Evolutionary conservation across 2,888 invertebrate genomes (phyloP).

Genomic region (Eudemis profundana): DNA sequence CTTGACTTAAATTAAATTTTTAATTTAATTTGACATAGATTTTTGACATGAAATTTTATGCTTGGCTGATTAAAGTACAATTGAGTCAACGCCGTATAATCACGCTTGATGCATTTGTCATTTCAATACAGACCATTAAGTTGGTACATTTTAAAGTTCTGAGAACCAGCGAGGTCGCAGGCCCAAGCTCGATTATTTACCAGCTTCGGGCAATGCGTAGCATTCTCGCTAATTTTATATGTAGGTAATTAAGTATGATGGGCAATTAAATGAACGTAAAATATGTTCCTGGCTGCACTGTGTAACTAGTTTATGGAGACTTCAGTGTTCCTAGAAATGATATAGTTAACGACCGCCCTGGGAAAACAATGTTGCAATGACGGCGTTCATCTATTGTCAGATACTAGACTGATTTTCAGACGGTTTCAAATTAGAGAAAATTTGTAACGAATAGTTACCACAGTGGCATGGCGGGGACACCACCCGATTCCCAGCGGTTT

Average conservation of each 20-base stretch:
- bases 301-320: slow-evolving; percentile 30
- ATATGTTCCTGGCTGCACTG: slow-evolving; percentile 37
- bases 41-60: no score
- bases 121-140: slow-evolving; percentile 31
- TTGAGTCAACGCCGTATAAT: slow-evolving; percentile 7
- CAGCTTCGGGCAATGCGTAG: slow-evolving; percentile 30
- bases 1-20: no score
- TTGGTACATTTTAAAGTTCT: slow-evolving; percentile 29
- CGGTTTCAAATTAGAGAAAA: no score
- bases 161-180: slow-evolving; percentile 22
- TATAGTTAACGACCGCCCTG: background rate
- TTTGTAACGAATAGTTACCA: no score
- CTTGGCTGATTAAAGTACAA: background rate
- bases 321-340: slow-evolving; percentile 17
- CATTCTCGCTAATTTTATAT: slow-evolving; percentile 37
- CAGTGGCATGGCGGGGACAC: no score
- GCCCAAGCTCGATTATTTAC: slow-evolving; percentile 26
- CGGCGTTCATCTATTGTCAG: background rate
- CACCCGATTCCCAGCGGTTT: no score
- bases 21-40: no score
- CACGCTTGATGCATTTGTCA: slow-evolving; percentile 34
- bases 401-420: no score
- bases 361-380: slow-evolving; percentile 4
- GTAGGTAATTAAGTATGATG: slow-evolving; percentile 43
- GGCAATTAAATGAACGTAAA: slow-evolving; percentile 41